phyloP scores from a whole-genome alignment of 2,888 invertebrate species.

The Papilio demoleus region DNA sequence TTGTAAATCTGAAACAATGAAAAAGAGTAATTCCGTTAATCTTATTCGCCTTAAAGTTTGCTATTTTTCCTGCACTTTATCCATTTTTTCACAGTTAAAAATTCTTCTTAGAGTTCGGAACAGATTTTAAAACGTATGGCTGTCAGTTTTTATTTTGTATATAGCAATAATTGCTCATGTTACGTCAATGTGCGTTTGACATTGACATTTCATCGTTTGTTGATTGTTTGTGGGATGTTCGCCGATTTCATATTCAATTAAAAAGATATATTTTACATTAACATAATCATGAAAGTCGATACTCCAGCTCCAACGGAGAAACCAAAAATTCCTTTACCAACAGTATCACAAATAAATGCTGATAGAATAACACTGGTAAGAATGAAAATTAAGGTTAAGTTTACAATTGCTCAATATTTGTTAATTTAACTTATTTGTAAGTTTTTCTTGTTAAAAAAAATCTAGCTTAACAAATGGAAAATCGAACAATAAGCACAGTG shows the following conservation, averaged over 20 bases:
- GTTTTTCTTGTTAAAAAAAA: background rate
- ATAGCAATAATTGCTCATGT: background rate
- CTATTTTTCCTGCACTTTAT: too few relatives aligned
- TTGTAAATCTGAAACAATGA: constrained; percentile 49
- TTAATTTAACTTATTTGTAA: constrained; percentile 11
- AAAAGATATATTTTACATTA: constrained; percentile 9
- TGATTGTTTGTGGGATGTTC: constrained; percentile 40
- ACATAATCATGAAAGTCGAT: constrained; percentile 68
- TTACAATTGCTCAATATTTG: constrained; percentile 49
- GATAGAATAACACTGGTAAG: constrained; percentile 94
- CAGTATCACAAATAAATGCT: constrained; percentile 95
- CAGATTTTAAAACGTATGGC: constrained; percentile 3
- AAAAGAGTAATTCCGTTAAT: too few relatives aligned
- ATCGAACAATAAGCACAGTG: background rate
- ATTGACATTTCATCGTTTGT: constrained; percentile 42
- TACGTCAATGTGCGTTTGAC: constrained; percentile 39
- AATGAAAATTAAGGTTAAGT: constrained; percentile 57
- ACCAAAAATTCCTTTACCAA: constrained; percentile 86
- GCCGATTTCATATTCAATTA: constrained; percentile 38
- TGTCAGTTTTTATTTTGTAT: background rate
- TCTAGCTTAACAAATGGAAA: background rate
- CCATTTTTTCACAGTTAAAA: too few relatives aligned
- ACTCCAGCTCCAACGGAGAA: constrained; percentile 63
- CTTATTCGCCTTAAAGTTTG: too few relatives aligned
- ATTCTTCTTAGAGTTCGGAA: background rate